Evolutionary conservation across 2,888 invertebrate species (phyloP).

Genomic region (Eupelmus urozonus): DNA sequence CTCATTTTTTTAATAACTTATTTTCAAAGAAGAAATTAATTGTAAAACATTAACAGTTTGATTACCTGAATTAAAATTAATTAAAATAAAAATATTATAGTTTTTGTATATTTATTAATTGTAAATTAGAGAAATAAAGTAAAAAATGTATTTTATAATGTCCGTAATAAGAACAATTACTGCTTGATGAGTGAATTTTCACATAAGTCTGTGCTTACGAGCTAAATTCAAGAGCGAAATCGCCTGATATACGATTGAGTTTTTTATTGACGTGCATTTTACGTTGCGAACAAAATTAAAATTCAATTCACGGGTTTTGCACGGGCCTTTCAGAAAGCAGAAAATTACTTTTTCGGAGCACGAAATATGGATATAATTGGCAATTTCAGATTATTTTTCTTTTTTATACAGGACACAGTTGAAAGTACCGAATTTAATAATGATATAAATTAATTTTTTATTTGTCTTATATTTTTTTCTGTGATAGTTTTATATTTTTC

Average conservation of each 20-base stretch:
- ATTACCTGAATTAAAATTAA: too few relatives aligned
- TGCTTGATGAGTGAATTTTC: neutral
- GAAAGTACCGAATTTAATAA: neutral
- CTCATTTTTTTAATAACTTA: too few relatives aligned
- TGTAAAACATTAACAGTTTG: too few relatives aligned
- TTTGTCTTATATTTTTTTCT: neutral
- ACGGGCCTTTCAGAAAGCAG: too few relatives aligned
- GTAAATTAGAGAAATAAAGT: too few relatives aligned
- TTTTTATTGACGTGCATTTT: constrained; percentile 14
- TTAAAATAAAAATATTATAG: too few relatives aligned
- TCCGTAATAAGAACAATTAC: neutral
- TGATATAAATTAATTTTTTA: neutral
- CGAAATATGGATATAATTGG: constrained; percentile 15
- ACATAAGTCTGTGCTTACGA: neutral
- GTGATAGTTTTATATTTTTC: too few relatives aligned
- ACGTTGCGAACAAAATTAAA: constrained; percentile 29
- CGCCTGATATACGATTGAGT: constrained; percentile 9
- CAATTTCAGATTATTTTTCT: constrained; percentile 36
- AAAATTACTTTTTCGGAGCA: constrained; percentile 31
- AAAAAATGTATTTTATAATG: too few relatives aligned
- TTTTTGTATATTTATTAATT: too few relatives aligned
- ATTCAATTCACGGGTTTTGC: constrained; percentile 11
- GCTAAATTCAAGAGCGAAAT: constrained; percentile 1
- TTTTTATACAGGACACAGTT: neutral
- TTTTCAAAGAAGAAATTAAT: too few relatives aligned